Evolutionary conservation across 2,888 invertebrate species (phyloP).

Genomic region (Phortica okadai): DNA sequence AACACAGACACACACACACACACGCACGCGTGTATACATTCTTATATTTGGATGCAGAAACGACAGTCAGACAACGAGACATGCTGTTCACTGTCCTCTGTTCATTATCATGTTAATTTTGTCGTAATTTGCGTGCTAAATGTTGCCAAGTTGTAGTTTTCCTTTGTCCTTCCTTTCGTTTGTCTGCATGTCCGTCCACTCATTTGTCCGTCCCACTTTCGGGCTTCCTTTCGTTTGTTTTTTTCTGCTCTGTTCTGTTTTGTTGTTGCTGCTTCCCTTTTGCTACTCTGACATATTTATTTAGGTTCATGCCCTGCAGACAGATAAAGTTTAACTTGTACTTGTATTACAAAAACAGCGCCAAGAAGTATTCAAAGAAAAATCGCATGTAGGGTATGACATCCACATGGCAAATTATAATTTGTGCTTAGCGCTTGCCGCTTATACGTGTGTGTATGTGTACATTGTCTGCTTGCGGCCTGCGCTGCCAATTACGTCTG

Average conservation of each 20-base stretch:
- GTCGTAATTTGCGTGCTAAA: conserved; percentile 70
- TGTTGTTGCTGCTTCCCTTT: neutral
- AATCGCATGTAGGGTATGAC: neutral
- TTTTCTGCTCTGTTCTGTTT: neutral
- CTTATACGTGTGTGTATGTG: neutral
- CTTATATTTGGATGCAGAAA: neutral
- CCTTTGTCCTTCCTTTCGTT: conserved; percentile 55
- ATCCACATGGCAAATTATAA: conserved; percentile 64
- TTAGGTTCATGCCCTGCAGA: conserved; percentile 11
- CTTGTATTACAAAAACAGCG: neutral
- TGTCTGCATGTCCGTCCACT: neutral
- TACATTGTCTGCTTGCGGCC: neutral
- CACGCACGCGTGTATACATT: conserved; percentile 1
- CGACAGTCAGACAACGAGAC: neutral
- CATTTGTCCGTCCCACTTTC: neutral
- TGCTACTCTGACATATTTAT: conserved; percentile 23
- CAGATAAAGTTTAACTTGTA: conserved; percentile 14
- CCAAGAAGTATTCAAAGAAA: conserved; percentile 11
- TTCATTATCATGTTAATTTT: conserved; percentile 71
- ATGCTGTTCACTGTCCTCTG: conserved; percentile 27
- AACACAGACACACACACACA: conserved; percentile 28
- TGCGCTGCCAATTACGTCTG: conserved; percentile 26
- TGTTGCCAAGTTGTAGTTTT: conserved; percentile 64
- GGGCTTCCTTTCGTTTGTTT: conserved; percentile 5
- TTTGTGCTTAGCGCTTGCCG: conserved; percentile 49